A percentile compares a stretch with the other conserved stretches of the same genome.
Conservation (phyloP, 2,113 vertebrate genomes). For the Synodontis membranacea region DNA sequence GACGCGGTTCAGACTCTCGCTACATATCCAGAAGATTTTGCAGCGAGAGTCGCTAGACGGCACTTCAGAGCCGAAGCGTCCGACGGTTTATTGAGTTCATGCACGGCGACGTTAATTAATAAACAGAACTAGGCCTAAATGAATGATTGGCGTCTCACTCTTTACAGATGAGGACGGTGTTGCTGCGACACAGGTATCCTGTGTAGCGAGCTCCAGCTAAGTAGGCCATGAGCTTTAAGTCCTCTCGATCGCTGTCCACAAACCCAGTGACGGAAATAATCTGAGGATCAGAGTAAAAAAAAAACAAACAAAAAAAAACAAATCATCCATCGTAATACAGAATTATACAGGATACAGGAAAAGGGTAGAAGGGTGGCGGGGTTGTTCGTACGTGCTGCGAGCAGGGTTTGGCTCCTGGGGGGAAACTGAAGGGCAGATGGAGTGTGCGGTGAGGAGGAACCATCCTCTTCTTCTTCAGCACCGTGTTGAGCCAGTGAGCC, state of each 20-base stretch:
- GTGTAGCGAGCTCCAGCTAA: slow-evolving; percentile 93
- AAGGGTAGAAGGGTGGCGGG: background rate
- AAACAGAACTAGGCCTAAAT: background rate
- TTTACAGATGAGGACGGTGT: slow-evolving; percentile 96
- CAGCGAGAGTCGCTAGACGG: too few species aligned
- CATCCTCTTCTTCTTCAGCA: slow-evolving; percentile 91
- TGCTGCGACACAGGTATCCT: slow-evolving; percentile 92
- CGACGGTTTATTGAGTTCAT: too few species aligned
- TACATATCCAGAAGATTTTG: too few species aligned
- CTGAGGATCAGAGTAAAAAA: slow-evolving; percentile 63
- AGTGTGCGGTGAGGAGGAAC: slow-evolving; percentile 88
- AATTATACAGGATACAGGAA: too few species aligned
- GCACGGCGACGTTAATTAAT: too few species aligned
- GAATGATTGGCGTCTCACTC: slow-evolving; percentile 76
- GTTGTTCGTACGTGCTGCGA: slow-evolving; percentile 86
- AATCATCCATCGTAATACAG: background rate
- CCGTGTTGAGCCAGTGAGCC: slow-evolving; percentile 91
- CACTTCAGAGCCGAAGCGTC: too few species aligned
- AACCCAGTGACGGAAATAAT: slow-evolving; percentile 97
- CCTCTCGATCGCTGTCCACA: slow-evolving; percentile 90
- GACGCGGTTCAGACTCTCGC: too few species aligned
- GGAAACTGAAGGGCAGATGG: slow-evolving; percentile 94
- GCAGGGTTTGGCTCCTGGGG: slow-evolving; percentile 92
- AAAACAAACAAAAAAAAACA: background rate
- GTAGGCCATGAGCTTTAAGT: slow-evolving; percentile 95